Conservation (phyloP, 2,888 invertebrate species). For the Polyploca ridens region DNA sequence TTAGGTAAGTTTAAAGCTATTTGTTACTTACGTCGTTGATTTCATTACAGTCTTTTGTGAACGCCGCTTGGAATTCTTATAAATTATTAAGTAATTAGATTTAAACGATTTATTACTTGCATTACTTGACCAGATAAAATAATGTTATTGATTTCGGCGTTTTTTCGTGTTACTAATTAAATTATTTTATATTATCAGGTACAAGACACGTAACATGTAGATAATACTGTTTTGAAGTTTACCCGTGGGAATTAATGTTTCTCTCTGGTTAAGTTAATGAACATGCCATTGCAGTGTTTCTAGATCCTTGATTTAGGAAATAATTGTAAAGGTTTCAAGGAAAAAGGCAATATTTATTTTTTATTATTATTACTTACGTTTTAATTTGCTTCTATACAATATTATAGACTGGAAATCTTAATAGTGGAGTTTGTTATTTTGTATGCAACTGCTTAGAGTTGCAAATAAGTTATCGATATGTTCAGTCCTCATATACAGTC, state of each 20-base stretch:
- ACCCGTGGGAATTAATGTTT: neutral
- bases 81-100: conserved; percentile 44
- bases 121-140: conserved; percentile 1
- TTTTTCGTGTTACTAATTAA: neutral
- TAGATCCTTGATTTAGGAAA: neutral
- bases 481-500: too few relatives aligned
- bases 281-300: neutral
- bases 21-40: conserved; percentile 67
- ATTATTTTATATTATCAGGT: neutral
- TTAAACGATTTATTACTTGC: conserved; percentile 17
- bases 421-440: too few relatives aligned
- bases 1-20: conserved; percentile 57
- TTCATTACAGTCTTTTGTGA: conserved; percentile 67
- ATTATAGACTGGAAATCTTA: too few relatives aligned
- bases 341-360: too few relatives aligned
- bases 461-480: too few relatives aligned
- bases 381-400: too few relatives aligned
- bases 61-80: conserved; percentile 46
- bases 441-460: too few relatives aligned
- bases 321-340: too few relatives aligned
- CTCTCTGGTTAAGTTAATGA: neutral
- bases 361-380: too few relatives aligned
- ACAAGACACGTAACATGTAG: neutral
- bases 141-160: conserved; percentile 2
- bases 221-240: neutral